phyloP scores from a whole-genome alignment of 2,113 vertebrate genomes.

The Gasterosteus aculeatus region DNA sequence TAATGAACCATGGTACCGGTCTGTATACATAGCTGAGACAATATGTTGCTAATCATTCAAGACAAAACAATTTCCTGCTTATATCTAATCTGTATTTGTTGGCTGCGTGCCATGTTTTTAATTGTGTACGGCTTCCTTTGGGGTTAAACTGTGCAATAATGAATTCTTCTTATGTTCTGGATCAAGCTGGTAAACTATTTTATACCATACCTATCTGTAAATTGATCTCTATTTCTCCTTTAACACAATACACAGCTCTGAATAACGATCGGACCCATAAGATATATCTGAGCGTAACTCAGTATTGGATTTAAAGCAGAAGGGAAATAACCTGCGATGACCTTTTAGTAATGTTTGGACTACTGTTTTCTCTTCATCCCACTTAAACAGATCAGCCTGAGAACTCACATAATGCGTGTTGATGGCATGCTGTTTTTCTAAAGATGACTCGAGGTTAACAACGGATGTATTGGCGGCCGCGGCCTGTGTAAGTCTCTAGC shows the following conservation, averaged over 20 bases:
- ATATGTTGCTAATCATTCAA: conserved; percentile 45
- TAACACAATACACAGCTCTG: conserved; percentile 14
- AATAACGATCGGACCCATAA: conserved; percentile 1
- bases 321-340: conserved; percentile 27
- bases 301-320: background rate
- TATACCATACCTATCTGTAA: conserved; percentile 21
- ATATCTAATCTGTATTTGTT: conserved; percentile 29
- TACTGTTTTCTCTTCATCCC: conserved; percentile 25
- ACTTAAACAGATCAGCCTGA: conserved; percentile 17
- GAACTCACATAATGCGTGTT: conserved; percentile 38
- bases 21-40: conserved; percentile 39
- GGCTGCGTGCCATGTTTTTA: conserved; percentile 19
- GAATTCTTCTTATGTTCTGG: background rate
- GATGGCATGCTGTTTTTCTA: conserved; percentile 57
- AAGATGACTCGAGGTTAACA: conserved; percentile 67
- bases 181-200: conserved; percentile 1
- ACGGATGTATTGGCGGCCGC: conserved; percentile 57
- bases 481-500: conserved; percentile 19
- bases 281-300: conserved; percentile 14
- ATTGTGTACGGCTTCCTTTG: conserved; percentile 26
- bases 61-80: conserved; percentile 35
- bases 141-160: conserved; percentile 15
- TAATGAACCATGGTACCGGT: conserved; percentile 23
- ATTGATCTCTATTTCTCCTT: background rate
- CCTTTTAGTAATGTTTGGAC: conserved; percentile 36